A percentile compares a stretch with the other conserved stretches of the same genome.
These are phyloP conservation scores for Oncorhynchus mykiss DNA, from an alignment of 2,113 vertebrate genomes.

Conservation along the genomic window DNA sequence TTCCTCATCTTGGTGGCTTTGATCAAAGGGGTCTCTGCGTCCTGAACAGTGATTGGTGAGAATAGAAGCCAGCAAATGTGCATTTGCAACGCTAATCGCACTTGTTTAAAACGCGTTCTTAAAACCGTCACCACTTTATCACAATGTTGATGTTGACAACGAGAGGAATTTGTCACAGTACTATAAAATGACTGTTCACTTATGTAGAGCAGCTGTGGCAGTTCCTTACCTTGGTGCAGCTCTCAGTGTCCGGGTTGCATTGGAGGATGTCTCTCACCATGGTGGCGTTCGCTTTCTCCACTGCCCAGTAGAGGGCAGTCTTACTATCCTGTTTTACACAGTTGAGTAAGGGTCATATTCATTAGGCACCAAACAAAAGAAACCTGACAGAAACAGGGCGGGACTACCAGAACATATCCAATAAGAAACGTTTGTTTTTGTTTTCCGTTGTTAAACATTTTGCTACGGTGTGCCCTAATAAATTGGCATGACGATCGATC, in stretches of 20 bases:
- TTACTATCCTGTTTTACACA: conserved; percentile 84
- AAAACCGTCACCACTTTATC: too few relatives aligned
- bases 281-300: conserved; percentile 93
- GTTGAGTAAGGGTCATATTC: background rate
- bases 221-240: conserved; percentile 88
- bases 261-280: conserved; percentile 98
- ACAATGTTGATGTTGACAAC: background rate
- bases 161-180: background rate
- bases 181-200: background rate
- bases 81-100: background rate
- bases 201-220: conserved; percentile 14
- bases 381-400: too few relatives aligned
- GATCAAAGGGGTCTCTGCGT: conserved; percentile 94
- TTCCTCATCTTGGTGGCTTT: conserved; percentile 99
- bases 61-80: background rate
- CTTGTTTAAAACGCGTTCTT: too few relatives aligned
- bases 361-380: background rate
- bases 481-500: too few relatives aligned
- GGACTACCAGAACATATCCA: too few relatives aligned
- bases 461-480: too few relatives aligned
- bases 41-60: conserved; percentile 66
- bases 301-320: conserved; percentile 96
- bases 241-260: conserved; percentile 96
- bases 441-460: too few relatives aligned
- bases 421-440: too few relatives aligned